phyloP scores from a whole-genome alignment of 2,113 vertebrate genomes.

The Rafetus swinhoei region DNA sequence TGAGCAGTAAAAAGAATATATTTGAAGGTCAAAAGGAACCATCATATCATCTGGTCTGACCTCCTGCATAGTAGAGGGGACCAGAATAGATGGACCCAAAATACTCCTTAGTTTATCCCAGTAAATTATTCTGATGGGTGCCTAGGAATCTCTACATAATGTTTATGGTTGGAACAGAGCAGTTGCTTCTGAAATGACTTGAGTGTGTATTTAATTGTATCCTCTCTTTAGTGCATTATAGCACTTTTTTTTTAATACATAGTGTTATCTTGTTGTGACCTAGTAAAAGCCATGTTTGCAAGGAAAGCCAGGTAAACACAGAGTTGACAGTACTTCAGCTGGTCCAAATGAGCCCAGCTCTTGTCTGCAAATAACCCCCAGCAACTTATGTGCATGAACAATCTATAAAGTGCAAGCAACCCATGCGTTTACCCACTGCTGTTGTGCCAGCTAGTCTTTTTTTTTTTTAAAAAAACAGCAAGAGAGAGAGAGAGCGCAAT shows the following conservation, averaged over 20 bases:
- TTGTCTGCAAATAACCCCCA: neutral
- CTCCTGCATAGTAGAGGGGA: neutral
- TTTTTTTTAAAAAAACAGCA: too few species aligned
- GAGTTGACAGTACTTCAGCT: neutral
- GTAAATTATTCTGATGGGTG: neutral
- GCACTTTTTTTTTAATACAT: neutral
- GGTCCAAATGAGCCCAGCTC: neutral
- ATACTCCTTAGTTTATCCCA: neutral
- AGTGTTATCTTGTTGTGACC: neutral
- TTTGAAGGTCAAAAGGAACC: neutral
- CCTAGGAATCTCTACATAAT: conserved; percentile 4
- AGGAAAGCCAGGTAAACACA: neutral
- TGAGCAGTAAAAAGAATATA: neutral
- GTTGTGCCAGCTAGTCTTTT: neutral
- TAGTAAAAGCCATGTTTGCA: neutral
- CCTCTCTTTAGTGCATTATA: neutral
- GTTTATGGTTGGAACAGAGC: neutral
- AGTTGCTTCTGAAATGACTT: neutral
- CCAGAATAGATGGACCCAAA: neutral
- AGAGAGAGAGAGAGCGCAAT: too few species aligned
- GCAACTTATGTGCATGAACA: neutral
- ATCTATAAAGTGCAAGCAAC: neutral
- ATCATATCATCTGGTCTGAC: neutral
- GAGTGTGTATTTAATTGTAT: neutral
- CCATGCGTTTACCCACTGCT: neutral